phyloP scores from a whole-genome alignment of 2,888 invertebrate species.

The Temnothorax rugatulus region DNA sequence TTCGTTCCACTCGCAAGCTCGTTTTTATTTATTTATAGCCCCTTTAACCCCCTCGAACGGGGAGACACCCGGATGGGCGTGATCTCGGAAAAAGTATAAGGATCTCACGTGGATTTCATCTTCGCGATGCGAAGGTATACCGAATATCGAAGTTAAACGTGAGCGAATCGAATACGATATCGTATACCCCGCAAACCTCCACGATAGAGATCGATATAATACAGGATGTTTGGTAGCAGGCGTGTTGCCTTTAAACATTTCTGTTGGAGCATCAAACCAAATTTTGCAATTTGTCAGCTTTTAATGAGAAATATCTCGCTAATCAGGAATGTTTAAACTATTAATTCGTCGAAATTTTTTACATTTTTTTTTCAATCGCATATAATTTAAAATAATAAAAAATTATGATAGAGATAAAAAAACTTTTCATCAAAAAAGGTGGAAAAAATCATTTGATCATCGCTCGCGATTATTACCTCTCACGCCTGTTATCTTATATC shows the following conservation, averaged over 20 bases:
- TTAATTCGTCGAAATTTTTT: neutral
- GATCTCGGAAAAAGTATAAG: neutral
- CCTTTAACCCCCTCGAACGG: conserved; percentile 7
- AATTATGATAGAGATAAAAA: neutral
- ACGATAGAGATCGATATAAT: conserved; percentile 2
- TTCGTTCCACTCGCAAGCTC: conserved; percentile 43
- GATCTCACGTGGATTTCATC: conserved; percentile 11
- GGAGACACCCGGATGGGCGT: conserved; percentile 21
- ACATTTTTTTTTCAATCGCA: neutral
- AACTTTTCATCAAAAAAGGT: neutral
- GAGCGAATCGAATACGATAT: conserved; percentile 35
- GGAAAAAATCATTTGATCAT: neutral
- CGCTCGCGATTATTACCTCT: neutral
- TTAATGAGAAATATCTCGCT: neutral
- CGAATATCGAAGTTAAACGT: conserved; percentile 36
- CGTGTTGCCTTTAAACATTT: neutral
- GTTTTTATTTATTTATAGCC: conserved; percentile 67
- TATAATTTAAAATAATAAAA: neutral
- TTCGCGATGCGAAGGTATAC: conserved; percentile 22
- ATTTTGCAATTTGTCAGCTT: neutral
- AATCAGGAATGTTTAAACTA: neutral
- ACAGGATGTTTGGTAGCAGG: neutral
- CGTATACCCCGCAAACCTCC: neutral
- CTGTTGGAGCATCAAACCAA: neutral
- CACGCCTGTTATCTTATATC: neutral